These are phyloP conservation scores for Microplitis demolitor DNA, from an alignment of 1,140 invertebrate genomes.

Conservation along the genomic window DNA sequence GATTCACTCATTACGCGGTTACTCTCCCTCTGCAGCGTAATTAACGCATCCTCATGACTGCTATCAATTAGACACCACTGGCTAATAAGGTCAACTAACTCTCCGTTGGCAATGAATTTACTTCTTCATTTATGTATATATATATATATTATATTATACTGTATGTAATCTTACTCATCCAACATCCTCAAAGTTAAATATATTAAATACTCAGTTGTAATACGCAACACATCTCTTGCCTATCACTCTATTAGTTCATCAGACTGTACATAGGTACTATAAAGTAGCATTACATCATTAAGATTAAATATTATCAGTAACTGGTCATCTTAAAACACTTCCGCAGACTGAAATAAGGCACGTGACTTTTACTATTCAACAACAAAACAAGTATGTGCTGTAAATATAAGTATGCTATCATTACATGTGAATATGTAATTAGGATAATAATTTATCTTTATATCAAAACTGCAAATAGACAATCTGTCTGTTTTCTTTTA, in stretches of 20 bases:
- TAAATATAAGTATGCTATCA: no score
- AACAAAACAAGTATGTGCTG: no score
- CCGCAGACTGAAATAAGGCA: background rate
- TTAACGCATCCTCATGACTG: conserved; percentile 26
- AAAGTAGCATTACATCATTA: conserved; percentile 1
- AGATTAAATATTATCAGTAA: conserved; percentile 9
- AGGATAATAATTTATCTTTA: no score
- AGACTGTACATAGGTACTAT: background rate
- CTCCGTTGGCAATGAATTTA: conserved; percentile 15
- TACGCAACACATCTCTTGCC: background rate
- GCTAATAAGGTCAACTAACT: conserved; percentile 35
- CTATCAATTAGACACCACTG: conserved; percentile 33
- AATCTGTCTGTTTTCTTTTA: no score
- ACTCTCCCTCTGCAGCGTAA: conserved; percentile 10
- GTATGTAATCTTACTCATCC: background rate
- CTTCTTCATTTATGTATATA: background rate
- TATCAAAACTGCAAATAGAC: no score
- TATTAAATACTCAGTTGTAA: no score
- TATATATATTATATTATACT: background rate
- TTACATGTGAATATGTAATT: no score
- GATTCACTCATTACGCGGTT: conserved; percentile 27
- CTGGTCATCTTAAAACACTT: conserved; percentile 3
- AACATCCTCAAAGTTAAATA: background rate
- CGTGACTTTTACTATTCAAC: background rate
- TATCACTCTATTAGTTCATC: background rate